Base-by-base conservation (phyloP, 2,797 vertebrate genomes). In the Leuciscus waleckii region DNA sequence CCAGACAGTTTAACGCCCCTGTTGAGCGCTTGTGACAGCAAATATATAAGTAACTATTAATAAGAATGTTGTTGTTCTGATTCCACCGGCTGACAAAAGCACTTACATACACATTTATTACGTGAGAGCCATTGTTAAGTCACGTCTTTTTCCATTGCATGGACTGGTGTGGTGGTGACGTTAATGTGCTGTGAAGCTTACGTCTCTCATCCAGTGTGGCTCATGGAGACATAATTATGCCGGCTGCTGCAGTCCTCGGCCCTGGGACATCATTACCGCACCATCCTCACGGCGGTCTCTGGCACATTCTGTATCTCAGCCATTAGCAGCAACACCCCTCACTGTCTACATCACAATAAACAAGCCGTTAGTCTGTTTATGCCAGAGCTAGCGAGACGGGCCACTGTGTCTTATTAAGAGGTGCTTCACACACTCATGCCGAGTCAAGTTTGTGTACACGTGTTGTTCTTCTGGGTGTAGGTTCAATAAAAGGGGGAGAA, bases 201-300 rank as follows among this genome's bases (percentile, higher is more conserved):
- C 7, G 7, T 78, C 63, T 84, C 61, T 77, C 13, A 7, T 78
- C 63, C 73, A 81, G 74, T 39, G 29, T 32, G 51, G 74, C 84
- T 87, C 80, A 77, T 73, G 35, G 69, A 46, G 82, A 86, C 51
- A 86, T 85, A 86, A 88, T 79, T 83, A 89, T 82, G 67, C 77
- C 9, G 54, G 23, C 46, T 73, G 73, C 58, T 51, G 73, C 29
- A 54, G 75, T 83, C 54, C 81, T 71, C 7, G 32, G 79, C 73
- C 83, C 75, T 81, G 79, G 68, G 79, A 82, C 86, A 87, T 78
- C 79, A 73, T 81, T 78, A 85, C 83, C 6, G 13, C 21, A 58
- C 41, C 35, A 17, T n/a, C 67, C 54, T 81, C 76, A 58, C 8
- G 35, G 68, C 21, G 2, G 3, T 41, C 76, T 54, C 70, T 65